Evolutionary conservation across 2,113 vertebrate species (phyloP).

Genomic region (Penelope pileata): DNA sequence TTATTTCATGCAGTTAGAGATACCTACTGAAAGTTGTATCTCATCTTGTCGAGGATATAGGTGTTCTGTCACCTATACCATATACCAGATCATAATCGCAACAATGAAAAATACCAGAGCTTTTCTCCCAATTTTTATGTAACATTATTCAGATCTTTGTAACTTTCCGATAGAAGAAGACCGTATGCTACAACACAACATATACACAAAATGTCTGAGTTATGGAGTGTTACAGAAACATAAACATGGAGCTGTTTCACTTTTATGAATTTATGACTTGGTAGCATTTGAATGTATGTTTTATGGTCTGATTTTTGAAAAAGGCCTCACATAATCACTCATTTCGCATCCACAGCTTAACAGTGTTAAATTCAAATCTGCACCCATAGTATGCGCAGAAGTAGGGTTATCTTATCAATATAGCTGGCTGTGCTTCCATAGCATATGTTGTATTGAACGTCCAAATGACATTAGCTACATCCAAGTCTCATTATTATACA

Average conservation of each 20-base stretch:
- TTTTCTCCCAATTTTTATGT: conserved; percentile 39
- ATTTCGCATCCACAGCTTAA: conserved; percentile 30
- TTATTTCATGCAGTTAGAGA: conserved; percentile 25
- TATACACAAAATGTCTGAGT: conserved; percentile 32
- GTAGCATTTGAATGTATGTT: conserved; percentile 31
- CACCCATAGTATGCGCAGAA: background rate
- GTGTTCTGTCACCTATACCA: conserved; percentile 37
- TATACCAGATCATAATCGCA: background rate
- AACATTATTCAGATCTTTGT: conserved; percentile 46
- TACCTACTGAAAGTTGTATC: conserved; percentile 21
- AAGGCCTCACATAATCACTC: conserved; percentile 17
- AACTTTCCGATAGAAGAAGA: conserved; percentile 38
- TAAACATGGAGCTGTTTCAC: conserved; percentile 41
- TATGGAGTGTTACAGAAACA: conserved; percentile 41
- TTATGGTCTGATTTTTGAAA: conserved; percentile 28
- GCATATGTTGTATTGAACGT: conserved; percentile 37
- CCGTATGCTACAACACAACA: conserved; percentile 35
- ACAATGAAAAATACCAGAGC: conserved; percentile 44
- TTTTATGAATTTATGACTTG: conserved; percentile 50
- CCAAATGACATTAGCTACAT: conserved; percentile 44
- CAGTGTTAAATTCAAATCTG: conserved; percentile 49
- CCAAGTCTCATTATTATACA: conserved; percentile 1
- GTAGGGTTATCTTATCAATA: conserved; percentile 39
- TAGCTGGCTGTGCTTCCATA: conserved; percentile 30
- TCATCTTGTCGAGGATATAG: conserved; percentile 38